Evolutionary conservation across 2,113 vertebrate genomes (phyloP).

Genomic region (Anguilla rostrata): DNA sequence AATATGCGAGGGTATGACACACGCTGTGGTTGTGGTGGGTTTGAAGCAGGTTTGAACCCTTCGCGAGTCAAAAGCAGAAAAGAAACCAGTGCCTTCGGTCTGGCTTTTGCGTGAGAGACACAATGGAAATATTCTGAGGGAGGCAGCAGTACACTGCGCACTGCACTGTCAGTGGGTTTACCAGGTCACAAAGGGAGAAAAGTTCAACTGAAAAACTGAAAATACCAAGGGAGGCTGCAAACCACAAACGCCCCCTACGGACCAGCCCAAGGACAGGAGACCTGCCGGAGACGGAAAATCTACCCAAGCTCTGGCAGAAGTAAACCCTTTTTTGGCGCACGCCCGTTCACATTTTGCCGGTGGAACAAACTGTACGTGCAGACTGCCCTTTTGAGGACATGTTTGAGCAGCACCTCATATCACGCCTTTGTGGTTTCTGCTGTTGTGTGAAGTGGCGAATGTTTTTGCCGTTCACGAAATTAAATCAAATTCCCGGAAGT

Average conservation of each 20-base stretch:
- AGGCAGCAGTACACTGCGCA: neutral
- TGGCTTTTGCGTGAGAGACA: constrained; percentile 27
- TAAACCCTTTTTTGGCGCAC: constrained; percentile 62
- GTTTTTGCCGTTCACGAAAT: neutral
- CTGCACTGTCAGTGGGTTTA: constrained; percentile 14
- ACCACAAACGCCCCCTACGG: constrained; percentile 72
- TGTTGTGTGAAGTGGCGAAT: neutral
- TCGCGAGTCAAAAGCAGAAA: constrained; percentile 62
- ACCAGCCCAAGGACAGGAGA: constrained; percentile 9
- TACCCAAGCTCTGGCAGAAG: constrained; percentile 65
- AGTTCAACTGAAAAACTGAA: constrained; percentile 1
- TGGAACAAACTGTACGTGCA: neutral
- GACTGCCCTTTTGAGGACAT: neutral
- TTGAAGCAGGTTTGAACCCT: constrained; percentile 43
- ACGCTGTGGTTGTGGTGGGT: constrained; percentile 55
- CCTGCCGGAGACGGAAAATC: constrained; percentile 37
- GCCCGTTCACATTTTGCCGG: neutral
- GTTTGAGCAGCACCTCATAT: neutral
- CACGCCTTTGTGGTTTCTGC: neutral
- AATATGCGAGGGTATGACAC: constrained; percentile 45
- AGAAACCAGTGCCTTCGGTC: constrained; percentile 59
- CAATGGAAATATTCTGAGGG: constrained; percentile 61
- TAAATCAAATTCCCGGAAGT: neutral
- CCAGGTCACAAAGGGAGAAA: neutral
- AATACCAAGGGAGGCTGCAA: constrained; percentile 49